Percentiles rank a stretch among this genome's conserved stretches.
These are phyloP conservation scores for Tenthredo scrophulariae DNA, from an alignment of 2,888 invertebrate genomes.

Conservation along the genomic window DNA sequence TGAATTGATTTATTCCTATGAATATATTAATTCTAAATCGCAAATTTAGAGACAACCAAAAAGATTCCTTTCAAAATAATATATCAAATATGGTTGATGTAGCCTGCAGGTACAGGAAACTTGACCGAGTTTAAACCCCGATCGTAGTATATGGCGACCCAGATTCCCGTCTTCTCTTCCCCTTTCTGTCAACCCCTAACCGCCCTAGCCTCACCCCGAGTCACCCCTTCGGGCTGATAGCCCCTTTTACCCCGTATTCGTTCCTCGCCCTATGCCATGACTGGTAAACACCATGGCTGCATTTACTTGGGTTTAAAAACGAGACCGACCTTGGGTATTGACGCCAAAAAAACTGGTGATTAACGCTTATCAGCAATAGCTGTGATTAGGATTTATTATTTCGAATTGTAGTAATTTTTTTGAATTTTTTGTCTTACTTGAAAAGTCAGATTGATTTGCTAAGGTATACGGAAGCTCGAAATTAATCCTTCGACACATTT, in stretches of 20 bases:
- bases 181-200: conserved; percentile 54
- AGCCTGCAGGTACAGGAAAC: conserved; percentile 77
- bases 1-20: not conserved
- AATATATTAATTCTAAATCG: not conserved
- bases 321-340: not conserved
- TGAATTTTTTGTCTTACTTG: not conserved
- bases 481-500: not conserved
- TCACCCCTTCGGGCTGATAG: conserved; percentile 51
- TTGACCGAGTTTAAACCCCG: conserved; percentile 76
- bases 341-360: not conserved
- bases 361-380: not conserved
- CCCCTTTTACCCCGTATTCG: conserved; percentile 52
- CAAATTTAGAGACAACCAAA: not conserved
- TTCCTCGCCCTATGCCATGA: conserved; percentile 28
- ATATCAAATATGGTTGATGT: conserved; percentile 58
- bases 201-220: conserved; percentile 54
- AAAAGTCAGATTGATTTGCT: not conserved
- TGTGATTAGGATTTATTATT: not conserved
- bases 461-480: not conserved
- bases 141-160: conserved; percentile 74
- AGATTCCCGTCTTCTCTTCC: conserved; percentile 68
- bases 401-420: not conserved
- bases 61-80: conserved; percentile 18
- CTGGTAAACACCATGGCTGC: conserved; percentile 36
- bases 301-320: not conserved